These are phyloP conservation scores for Drosophila longiperda DNA, from an alignment of 2,888 invertebrate species.

Conservation along the genomic window DNA sequence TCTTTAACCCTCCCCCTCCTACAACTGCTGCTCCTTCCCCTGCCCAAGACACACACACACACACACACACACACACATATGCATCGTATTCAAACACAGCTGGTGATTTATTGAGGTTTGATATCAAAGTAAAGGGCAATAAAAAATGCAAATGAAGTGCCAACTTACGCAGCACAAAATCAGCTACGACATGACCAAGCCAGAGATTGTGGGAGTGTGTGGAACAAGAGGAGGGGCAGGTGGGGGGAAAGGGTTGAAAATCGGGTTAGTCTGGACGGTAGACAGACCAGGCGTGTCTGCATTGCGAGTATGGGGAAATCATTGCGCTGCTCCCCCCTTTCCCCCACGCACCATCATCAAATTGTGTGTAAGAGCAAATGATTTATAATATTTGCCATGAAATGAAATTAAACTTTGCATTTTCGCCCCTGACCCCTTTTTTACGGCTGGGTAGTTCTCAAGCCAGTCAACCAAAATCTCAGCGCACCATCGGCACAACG, in stretches of 20 bases:
- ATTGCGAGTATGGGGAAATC: slow-evolving; percentile 50
- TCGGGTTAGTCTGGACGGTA: slow-evolving; percentile 41
- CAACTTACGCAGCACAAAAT: slow-evolving; percentile 77
- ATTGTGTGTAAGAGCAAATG: slow-evolving; percentile 67
- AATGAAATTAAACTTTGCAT: slow-evolving; percentile 79
- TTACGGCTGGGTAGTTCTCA: slow-evolving; percentile 33
- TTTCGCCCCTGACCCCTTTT: slow-evolving; percentile 70
- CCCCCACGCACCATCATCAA: no score
- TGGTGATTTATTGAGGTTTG: slow-evolving; percentile 82
- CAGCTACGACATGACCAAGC: slow-evolving; percentile 29
- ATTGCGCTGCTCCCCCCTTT: slow-evolving; percentile 53
- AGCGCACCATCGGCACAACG: not conserved
- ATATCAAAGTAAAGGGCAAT: slow-evolving; percentile 82
- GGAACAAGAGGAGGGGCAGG: not conserved
- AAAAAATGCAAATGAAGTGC: slow-evolving; percentile 83
- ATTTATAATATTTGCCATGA: slow-evolving; percentile 79
- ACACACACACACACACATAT: slow-evolving; percentile 32
- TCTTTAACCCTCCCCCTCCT: not conserved
- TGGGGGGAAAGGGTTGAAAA: slow-evolving; percentile 20
- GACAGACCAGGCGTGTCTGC: slow-evolving; percentile 43
- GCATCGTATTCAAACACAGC: slow-evolving; percentile 67
- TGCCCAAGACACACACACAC: not conserved
- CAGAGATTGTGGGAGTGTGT: not conserved
- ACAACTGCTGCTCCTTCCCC: not conserved
- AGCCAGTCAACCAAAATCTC: slow-evolving; percentile 7